Evolutionary conservation across 92 coral and sea anemone genomes (phyloP).

Genomic region (Parazoanthus swiftii): DNA sequence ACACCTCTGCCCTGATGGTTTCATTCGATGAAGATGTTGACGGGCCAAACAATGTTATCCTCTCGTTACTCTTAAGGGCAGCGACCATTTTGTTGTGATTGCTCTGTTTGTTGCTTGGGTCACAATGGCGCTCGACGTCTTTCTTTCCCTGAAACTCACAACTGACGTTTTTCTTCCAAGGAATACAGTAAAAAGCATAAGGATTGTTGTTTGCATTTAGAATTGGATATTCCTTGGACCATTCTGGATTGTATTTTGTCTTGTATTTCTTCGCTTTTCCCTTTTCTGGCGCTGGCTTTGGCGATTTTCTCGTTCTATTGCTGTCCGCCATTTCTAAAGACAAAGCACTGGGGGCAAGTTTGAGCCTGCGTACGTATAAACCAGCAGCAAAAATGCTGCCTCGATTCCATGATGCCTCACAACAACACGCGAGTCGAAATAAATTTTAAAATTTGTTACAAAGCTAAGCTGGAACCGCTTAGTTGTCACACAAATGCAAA

Average conservation of each 20-base stretch:
- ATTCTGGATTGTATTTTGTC: conserved; percentile 46
- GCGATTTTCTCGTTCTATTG: conserved; percentile 33
- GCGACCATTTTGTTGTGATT: conserved; percentile 48
- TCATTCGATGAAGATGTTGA: conserved; percentile 42
- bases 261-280: conserved; percentile 32
- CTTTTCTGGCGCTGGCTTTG: conserved; percentile 11
- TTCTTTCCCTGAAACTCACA: conserved; percentile 45
- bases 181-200: conserved; percentile 51
- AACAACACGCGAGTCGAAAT: not conserved
- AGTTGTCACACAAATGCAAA: too few species aligned
- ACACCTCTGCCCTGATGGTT: conserved; percentile 42
- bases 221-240: conserved; percentile 47
- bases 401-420: too few species aligned
- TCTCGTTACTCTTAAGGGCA: conserved; percentile 39
- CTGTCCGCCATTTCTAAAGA: conserved; percentile 22
- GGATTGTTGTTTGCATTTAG: conserved; percentile 47
- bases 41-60: conserved; percentile 16
- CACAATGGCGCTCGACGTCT: conserved; percentile 46
- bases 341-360: conserved; percentile 9
- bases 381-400: too few species aligned
- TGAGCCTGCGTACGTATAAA: too few species aligned
- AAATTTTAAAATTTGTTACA: too few species aligned
- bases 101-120: conserved; percentile 40
- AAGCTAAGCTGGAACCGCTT: too few species aligned
- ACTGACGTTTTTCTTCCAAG: conserved; percentile 46